These are phyloP conservation scores for Lepus americanus DNA, from an alignment of 2,113 vertebrate species.

Conservation along the genomic window DNA sequence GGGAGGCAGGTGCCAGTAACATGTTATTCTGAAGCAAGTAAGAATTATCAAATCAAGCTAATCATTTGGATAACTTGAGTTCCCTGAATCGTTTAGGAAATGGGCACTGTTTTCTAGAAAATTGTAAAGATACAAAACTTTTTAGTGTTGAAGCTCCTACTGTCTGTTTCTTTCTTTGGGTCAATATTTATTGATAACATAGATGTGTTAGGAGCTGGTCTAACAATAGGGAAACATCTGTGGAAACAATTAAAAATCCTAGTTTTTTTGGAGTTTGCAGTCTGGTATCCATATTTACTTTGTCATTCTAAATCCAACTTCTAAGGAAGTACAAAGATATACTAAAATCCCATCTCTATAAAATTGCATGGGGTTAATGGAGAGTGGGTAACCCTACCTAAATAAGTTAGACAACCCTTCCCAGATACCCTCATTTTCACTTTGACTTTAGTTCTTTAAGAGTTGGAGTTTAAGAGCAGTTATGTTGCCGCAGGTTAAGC, in stretches of 20 bases:
- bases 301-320: not conserved
- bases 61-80: not conserved
- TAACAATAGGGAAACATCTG: not conserved
- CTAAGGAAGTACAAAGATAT: not conserved
- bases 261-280: not conserved
- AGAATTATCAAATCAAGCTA: not conserved
- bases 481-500: no score
- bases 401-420: not conserved
- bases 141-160: not conserved
- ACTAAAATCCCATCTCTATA: not conserved
- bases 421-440: not conserved
- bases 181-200: not conserved
- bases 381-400: not conserved
- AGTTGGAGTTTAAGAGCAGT: not conserved
- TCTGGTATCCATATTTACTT: not conserved
- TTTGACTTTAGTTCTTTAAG: not conserved
- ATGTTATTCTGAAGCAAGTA: not conserved
- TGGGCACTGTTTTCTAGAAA: not conserved
- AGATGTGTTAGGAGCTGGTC: not conserved
- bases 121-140: not conserved
- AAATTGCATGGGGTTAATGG: not conserved
- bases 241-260: not conserved
- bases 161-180: not conserved
- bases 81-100: not conserved
- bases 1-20: not conserved